Conservation (phyloP, 2,113 vertebrate genomes). For the Lycaon pictus region DNA sequence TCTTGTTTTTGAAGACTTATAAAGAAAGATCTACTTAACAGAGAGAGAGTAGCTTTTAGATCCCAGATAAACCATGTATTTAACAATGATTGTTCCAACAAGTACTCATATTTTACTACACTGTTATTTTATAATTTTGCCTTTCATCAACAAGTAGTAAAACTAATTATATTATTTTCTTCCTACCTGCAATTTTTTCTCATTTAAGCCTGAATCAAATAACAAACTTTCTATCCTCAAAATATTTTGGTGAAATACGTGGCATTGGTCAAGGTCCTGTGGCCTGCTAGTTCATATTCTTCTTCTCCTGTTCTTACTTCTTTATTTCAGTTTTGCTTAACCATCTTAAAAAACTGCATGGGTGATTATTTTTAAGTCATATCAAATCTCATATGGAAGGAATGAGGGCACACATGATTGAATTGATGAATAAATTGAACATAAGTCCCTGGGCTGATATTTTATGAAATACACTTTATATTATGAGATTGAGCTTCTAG, state of each 20-base stretch:
- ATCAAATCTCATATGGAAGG: slow-evolving; percentile 13
- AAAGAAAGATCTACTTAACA: slow-evolving; percentile 5
- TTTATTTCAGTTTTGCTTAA: slow-evolving; percentile 27
- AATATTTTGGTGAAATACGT: slow-evolving; percentile 27
- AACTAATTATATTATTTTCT: slow-evolving; percentile 46
- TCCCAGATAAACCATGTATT: slow-evolving; percentile 27
- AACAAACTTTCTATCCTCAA: slow-evolving; percentile 12
- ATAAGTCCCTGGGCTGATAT: not conserved
- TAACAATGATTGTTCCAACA: not conserved
- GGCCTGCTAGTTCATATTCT: not conserved
- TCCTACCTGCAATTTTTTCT: not conserved
- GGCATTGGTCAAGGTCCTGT: not conserved
- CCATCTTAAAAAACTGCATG: not conserved
- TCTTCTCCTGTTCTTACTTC: not conserved
- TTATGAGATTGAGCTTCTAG: slow-evolving; percentile 11
- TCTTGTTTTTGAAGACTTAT: slow-evolving; percentile 49
- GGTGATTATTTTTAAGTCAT: slow-evolving; percentile 39
- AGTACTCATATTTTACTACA: slow-evolving; percentile 16
- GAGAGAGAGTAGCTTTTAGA: not conserved
- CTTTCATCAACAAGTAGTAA: slow-evolving; percentile 25
- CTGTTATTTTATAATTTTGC: slow-evolving; percentile 37
- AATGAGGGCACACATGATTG: not conserved
- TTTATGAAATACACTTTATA: slow-evolving; percentile 43
- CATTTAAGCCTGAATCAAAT: not conserved
- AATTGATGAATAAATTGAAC: slow-evolving; percentile 48